Percentiles rank a stretch among this genome's conserved stretches.
These are phyloP conservation scores for Cosmia trapezina DNA, from an alignment of 2,888 invertebrate genomes.

Conservation along the genomic window DNA sequence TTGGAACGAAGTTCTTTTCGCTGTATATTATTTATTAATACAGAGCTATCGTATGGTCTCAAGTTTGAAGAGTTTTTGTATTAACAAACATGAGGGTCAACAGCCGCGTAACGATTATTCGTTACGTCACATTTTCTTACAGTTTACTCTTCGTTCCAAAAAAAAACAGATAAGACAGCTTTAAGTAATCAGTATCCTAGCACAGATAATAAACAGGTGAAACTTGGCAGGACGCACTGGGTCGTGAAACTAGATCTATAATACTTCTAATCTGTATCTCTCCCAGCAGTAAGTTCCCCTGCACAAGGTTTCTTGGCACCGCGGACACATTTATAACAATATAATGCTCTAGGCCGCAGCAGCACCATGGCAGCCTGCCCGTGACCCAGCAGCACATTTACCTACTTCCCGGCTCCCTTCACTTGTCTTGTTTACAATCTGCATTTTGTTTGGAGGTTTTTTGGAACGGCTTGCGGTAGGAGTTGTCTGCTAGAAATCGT, in stretches of 20 bases:
- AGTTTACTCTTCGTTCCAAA: too few species aligned
- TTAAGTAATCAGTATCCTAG: not conserved
- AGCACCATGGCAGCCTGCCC: conserved; percentile 46
- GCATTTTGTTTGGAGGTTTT: not conserved
- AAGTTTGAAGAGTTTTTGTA: too few species aligned
- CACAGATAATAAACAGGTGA: not conserved
- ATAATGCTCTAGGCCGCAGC: conserved; percentile 30
- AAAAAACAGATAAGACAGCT: not conserved
- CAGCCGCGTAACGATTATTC: too few species aligned
- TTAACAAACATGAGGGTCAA: too few species aligned
- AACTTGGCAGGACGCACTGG: conserved; percentile 1
- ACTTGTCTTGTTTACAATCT: conserved; percentile 35
- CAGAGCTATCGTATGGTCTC: too few species aligned
- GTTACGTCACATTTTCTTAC: too few species aligned
- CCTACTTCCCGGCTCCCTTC: conserved; percentile 31
- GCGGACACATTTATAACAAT: conserved; percentile 43
- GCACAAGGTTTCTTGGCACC: conserved; percentile 46
- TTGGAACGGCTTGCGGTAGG: not conserved
- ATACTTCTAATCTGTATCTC: conserved; percentile 9
- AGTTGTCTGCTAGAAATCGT: too few species aligned
- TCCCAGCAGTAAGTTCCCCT: conserved; percentile 20
- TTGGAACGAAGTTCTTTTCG: too few species aligned
- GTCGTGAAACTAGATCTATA: not conserved
- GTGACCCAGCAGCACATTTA: conserved; percentile 53
- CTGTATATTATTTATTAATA: too few species aligned